Base-by-base conservation (phyloP, 92 coral and sea anemone genomes). In the Phenganax marumi region DNA sequence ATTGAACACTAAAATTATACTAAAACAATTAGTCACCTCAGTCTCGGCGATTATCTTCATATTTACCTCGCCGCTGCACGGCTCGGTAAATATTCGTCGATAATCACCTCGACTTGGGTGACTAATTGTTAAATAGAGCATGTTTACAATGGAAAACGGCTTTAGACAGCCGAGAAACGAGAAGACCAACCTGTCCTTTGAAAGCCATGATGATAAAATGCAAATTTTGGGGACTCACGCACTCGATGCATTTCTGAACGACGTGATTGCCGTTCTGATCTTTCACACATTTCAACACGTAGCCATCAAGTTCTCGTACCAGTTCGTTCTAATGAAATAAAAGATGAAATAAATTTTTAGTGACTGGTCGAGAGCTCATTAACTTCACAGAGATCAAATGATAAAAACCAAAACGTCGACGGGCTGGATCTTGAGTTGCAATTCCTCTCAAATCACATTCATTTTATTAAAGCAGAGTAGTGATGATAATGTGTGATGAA, bases 261-360 rank as follows among this genome's bases (percentile, higher is more conserved):
- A 94, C 98, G 78, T 94, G 98, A 79, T 94, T 94, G 17, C 98
- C 98, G 73, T 94, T 94, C 86, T 94, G 98, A 84, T 94, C 98
- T 68, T 90, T 94, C 47, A 94, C 98, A 80, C 98, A 94, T 82
- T 94, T 94, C 73, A 94, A 77, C 81, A 94, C 98, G 82, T 94
- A 97, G 11, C 98, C 98, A 80, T 94, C 98, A 70, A 94, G 87
- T 77, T 94, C 98, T 81, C 93, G 77, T 16, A 94, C 98, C 19
- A 94, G 89, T 49, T 94, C 98, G 68, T 62, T 62, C 68, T 25
- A 66, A 52, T 54, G 81, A 55, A 18, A 21, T 39, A 43, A 73
- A 60, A 23, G 52, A 19, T 65, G 6, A n/a, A 73, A 63, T 11
- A 22, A 2, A 51, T 47, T 4, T 22, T 8, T 46, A 54, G 39